phyloP scores from a whole-genome alignment of 2,888 invertebrate species.

The Stenoptilia bipunctidactyla region DNA sequence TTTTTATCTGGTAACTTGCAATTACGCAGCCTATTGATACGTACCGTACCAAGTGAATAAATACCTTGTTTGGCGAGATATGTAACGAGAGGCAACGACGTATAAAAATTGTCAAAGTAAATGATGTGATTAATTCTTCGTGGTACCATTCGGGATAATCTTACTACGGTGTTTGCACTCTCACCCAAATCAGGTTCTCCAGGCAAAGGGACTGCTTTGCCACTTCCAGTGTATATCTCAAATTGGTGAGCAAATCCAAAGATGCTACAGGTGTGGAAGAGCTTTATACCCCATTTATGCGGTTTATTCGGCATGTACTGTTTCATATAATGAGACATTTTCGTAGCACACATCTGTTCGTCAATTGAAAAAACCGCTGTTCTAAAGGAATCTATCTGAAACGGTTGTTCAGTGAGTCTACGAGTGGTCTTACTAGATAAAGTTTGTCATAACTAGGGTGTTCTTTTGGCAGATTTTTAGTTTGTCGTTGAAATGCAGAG shows the following conservation, averaged over 20 bases:
- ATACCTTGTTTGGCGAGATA: conserved; percentile 23
- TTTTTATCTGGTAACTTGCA: conserved; percentile 25
- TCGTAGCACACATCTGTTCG: conserved; percentile 28
- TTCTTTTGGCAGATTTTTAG: conserved; percentile 18
- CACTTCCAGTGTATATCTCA: conserved; percentile 22
- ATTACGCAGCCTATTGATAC: conserved; percentile 22
- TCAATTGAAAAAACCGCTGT: conserved; percentile 24
- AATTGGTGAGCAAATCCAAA: conserved; percentile 20
- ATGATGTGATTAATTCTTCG: conserved; percentile 22
- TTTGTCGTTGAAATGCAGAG: conserved; percentile 19
- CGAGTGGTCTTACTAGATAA: conserved; percentile 20
- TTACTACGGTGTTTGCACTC: conserved; percentile 22
- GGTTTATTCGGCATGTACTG: conserved; percentile 25
- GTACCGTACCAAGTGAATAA: conserved; percentile 21
- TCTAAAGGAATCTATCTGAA: conserved; percentile 22
- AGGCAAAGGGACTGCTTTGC: conserved; percentile 18
- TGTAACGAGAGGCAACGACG: conserved; percentile 20
- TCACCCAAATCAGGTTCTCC: conserved; percentile 25
- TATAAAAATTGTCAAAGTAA: conserved; percentile 23
- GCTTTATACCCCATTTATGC: conserved; percentile 26
- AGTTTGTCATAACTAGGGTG: conserved; percentile 21
- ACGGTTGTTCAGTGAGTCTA: conserved; percentile 11
- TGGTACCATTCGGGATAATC: conserved; percentile 22
- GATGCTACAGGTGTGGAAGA: conserved; percentile 21
- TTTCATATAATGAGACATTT: conserved; percentile 24